Evolutionary conservation across 2,113 vertebrate species (phyloP).

Genomic region (Spea bombifrons): DNA sequence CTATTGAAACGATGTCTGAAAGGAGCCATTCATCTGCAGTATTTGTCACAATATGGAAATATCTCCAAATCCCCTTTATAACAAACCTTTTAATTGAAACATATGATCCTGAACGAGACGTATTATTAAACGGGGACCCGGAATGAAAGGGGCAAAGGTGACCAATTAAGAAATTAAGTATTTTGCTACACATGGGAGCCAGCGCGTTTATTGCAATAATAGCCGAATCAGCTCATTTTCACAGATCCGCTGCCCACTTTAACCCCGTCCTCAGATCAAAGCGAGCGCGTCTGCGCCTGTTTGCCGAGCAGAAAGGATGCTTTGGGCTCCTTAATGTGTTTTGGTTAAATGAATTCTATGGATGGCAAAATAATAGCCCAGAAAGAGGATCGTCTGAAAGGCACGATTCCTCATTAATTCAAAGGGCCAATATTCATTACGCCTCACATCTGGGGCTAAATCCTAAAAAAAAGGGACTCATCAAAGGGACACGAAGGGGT

Average conservation of each 20-base stretch:
- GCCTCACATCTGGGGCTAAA: conserved; percentile 92
- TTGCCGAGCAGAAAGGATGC: conserved; percentile 87
- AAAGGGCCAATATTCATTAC: conserved; percentile 88
- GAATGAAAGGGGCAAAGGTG: conserved; percentile 78
- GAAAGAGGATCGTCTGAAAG: conserved; percentile 82
- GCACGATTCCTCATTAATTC: conserved; percentile 93
- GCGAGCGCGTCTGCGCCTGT: conserved; percentile 72
- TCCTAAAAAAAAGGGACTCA: conserved; percentile 79
- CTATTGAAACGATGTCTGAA: neutral
- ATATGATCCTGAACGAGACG: conserved; percentile 26
- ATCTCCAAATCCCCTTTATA: conserved; percentile 3
- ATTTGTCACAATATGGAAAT: conserved; percentile 39
- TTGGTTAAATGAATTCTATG: conserved; percentile 96
- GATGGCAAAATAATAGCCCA: conserved; percentile 75
- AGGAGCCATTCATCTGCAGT: neutral
- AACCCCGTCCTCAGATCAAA: conserved; percentile 90
- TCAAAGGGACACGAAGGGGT: conserved; percentile 97
- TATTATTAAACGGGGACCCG: conserved; percentile 52
- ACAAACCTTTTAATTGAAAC: conserved; percentile 39
- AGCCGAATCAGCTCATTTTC: conserved; percentile 98
- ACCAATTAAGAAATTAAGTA: conserved; percentile 99
- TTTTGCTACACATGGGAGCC: conserved; percentile 86
- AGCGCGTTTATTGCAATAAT: conserved; percentile 88
- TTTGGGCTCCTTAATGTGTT: conserved; percentile 91
- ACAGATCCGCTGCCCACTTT: conserved; percentile 79